Evolutionary conservation across 2,888 invertebrate species (phyloP), one percentile per base, ranked within the genome.

Genomic region (Rhamnusium bicolor): DNA sequence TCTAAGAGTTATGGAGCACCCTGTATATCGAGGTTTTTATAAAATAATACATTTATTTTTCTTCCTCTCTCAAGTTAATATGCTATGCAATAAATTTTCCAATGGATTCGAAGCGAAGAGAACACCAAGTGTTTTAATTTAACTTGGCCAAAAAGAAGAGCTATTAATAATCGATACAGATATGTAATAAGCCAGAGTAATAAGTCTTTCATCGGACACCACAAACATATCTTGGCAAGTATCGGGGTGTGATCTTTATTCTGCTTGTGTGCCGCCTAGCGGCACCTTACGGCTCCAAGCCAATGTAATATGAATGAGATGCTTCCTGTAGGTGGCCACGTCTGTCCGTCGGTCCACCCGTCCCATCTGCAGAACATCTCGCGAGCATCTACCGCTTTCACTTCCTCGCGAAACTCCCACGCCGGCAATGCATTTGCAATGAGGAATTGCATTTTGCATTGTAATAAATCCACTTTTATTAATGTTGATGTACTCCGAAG

Each of bases 301-400:
- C 61, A 61, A 60, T 69, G 69, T 24, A 69, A 69, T 69, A 69
- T 69, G 69, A 69, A 69, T 69, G 61, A 69, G 69, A 60, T 29
- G 65, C 51, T 51, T 69, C 69, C 61, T 61, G 69, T 61, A 53
- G 69, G 69, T 69, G 69, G 61, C 69, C 69, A 24, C 53, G 65
- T 65, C 65, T 32, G 53, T 65, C 65, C 53, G 53, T 53, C 49
- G 24, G 51, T 63, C 51, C 14, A 16, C 29, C 58, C 32, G 29
- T 10, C 8, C 29, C 18, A 29, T 58, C 58, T 58, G 58, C 16
- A 18, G 32, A 58, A 32, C 58, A 29, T 32, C 58, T 32, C 12
- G n/a, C 16, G 51, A 58, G 58, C 58, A 29, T 32, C 58, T 32
- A 40, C 40, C 16, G 51, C 53, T 53, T 53, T 65, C 53, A 53